These are phyloP conservation scores for Triops longicaudatus DNA, from an alignment of 1,140 invertebrate species.

Conservation along the genomic window DNA sequence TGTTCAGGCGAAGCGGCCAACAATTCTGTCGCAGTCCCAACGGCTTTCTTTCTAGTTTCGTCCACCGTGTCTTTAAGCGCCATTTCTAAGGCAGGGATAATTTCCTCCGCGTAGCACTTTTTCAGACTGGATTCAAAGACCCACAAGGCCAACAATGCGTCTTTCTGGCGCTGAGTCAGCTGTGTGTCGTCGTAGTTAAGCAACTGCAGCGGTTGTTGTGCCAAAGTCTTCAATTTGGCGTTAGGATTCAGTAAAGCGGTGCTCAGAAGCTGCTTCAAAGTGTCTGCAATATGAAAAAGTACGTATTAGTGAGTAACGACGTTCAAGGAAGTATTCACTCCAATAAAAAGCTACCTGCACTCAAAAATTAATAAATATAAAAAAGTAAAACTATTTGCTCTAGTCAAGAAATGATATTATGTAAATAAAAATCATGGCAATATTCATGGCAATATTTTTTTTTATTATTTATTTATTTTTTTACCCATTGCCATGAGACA, in stretches of 20 bases:
- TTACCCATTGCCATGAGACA: constrained; percentile 51
- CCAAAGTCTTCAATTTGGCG: constrained; percentile 61
- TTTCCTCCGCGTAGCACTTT: constrained; percentile 57
- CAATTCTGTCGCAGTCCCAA: constrained; percentile 66
- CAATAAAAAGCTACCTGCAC: too few relatives aligned
- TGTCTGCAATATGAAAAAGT: constrained; percentile 19
- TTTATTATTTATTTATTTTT: too few relatives aligned
- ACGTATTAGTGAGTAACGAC: too few relatives aligned
- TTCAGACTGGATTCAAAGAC: constrained; percentile 79
- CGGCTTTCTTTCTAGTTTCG: constrained; percentile 68
- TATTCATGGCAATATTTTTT: too few relatives aligned
- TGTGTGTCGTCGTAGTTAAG: constrained; percentile 35
- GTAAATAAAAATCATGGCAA: too few relatives aligned
- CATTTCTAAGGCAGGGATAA: constrained; percentile 53
- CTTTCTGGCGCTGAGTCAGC: constrained; percentile 38
- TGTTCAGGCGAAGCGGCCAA: constrained; percentile 76
- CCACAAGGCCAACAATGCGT: constrained; percentile 44
- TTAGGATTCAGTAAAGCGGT: constrained; percentile 54
- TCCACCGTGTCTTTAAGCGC: constrained; percentile 62
- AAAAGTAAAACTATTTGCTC: too few relatives aligned
- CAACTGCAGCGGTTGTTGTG: constrained; percentile 50
- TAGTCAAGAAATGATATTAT: too few relatives aligned
- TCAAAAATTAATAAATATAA: too few relatives aligned
- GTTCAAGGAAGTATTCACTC: too few relatives aligned
- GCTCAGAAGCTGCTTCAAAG: constrained; percentile 29